Evolutionary conservation across 2,113 vertebrate genomes (phyloP).

Genomic region (Pholis gunnellus): DNA sequence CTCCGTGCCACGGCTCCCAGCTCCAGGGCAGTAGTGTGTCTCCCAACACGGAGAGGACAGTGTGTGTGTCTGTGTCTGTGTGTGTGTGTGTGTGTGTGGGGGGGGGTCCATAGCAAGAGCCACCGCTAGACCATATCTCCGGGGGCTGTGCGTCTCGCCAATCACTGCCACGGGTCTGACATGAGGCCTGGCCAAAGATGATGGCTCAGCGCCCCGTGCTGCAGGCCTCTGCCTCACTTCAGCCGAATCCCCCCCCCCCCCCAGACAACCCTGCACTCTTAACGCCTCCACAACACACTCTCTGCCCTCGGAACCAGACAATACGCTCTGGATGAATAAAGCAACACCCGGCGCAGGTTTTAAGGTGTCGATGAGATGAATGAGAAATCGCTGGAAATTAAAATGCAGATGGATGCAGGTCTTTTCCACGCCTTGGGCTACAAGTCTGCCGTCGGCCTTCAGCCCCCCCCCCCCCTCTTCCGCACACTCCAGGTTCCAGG

Average conservation of each 20-base stretch:
- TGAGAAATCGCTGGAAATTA: constrained; percentile 47
- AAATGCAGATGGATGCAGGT: constrained; percentile 44
- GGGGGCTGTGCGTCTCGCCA: constrained; percentile 47
- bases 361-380: constrained; percentile 43
- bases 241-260: constrained; percentile 24
- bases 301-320: constrained; percentile 31
- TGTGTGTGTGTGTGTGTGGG: background rate
- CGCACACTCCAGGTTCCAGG: constrained; percentile 43
- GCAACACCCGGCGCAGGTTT: constrained; percentile 23
- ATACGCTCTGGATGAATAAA: constrained; percentile 29
- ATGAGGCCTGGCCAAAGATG: constrained; percentile 62
- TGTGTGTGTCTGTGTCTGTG: too few species aligned
- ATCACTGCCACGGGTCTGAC: constrained; percentile 57
- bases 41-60: constrained; percentile 54
- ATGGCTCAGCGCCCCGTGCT: constrained; percentile 56
- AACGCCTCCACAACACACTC: constrained; percentile 34
- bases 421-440: constrained; percentile 45
- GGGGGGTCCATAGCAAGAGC: constrained; percentile 45
- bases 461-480: constrained; percentile 20
- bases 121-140: constrained; percentile 48
- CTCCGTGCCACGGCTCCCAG: constrained; percentile 51
- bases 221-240: constrained; percentile 58
- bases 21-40: constrained; percentile 59
- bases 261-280: constrained; percentile 44
- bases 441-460: constrained; percentile 30